Conservation (phyloP, 2,113 vertebrate genomes). For the Erythrocercus mccallii region DNA sequence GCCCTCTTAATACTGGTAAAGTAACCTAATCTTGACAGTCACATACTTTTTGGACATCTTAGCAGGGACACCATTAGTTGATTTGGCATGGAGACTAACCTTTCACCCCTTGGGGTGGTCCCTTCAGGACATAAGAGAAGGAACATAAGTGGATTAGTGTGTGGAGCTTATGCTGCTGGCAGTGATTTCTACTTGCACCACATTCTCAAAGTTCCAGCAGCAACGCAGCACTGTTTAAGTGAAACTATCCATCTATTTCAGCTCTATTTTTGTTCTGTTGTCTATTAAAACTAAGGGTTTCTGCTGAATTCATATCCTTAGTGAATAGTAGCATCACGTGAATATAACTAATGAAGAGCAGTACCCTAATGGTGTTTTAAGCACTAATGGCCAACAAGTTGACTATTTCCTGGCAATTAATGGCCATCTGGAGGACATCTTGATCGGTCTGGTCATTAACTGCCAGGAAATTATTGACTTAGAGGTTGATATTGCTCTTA, state of each 20-base stretch:
- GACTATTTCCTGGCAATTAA: constrained; percentile 52
- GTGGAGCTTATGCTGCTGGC: not conserved
- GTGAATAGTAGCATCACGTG: not conserved
- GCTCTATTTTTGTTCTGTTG: not conserved
- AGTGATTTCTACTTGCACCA: not conserved
- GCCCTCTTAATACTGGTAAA: not conserved
- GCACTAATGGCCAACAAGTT: not conserved
- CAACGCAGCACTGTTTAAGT: not conserved
- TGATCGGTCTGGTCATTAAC: constrained; percentile 18
- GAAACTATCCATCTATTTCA: not conserved
- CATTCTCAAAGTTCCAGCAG: not conserved
- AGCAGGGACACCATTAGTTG: not conserved
- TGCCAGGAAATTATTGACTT: constrained; percentile 44
- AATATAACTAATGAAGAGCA: constrained; percentile 1
- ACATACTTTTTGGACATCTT: constrained; percentile 23
- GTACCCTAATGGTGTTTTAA: not conserved
- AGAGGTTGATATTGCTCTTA: not conserved
- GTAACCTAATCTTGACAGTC: constrained; percentile 41
- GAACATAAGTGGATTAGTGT: not conserved
- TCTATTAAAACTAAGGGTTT: not conserved
- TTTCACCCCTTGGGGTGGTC: constrained; percentile 52
- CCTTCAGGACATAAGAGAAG: not conserved
- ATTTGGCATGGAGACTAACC: constrained; percentile 53
- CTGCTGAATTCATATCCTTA: not conserved
- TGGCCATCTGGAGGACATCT: constrained; percentile 51